Percentiles rank a stretch among this genome's conserved stretches.
phyloP scores from a whole-genome alignment of 2,797 vertebrate species.

The Gallinago nigripennis region DNA sequence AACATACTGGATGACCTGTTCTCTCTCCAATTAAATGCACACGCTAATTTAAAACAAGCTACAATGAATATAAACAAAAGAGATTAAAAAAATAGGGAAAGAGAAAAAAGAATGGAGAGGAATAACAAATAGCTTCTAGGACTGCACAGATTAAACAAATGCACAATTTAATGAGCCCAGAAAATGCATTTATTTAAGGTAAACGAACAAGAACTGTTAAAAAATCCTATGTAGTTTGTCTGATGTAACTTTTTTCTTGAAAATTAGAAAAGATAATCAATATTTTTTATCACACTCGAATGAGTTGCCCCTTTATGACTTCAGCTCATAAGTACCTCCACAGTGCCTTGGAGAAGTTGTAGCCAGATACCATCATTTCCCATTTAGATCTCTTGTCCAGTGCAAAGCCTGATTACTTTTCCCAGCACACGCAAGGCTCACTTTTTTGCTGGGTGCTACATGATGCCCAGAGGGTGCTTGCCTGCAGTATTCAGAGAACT shows the following conservation, averaged over 20 bases:
- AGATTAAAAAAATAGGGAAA: not conserved
- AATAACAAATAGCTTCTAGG: not conserved
- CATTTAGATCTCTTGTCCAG: not conserved
- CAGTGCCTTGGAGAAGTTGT: not conserved
- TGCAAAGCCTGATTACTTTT: not conserved
- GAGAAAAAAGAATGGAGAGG: not conserved
- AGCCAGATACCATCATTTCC: not conserved
- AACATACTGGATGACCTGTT: not conserved
- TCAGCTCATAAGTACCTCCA: not conserved
- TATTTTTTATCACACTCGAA: not conserved
- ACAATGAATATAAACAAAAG: not conserved
- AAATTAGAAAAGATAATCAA: not conserved
- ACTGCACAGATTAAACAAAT: not conserved
- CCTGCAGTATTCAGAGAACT: not conserved
- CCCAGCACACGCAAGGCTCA: not conserved
- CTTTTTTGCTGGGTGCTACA: not conserved
- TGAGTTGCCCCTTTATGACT: not conserved
- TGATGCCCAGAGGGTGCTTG: not conserved
- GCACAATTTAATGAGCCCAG: not conserved
- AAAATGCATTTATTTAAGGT: not conserved
- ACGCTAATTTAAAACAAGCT: not conserved
- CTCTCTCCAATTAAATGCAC: not conserved
- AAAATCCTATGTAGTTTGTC: accelerated
- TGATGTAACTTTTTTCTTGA: not conserved
- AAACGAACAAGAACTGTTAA: not conserved